Evolutionary conservation across 2,113 vertebrate genomes (phyloP).

Genomic region (Peromyscus polionotus): DNA sequence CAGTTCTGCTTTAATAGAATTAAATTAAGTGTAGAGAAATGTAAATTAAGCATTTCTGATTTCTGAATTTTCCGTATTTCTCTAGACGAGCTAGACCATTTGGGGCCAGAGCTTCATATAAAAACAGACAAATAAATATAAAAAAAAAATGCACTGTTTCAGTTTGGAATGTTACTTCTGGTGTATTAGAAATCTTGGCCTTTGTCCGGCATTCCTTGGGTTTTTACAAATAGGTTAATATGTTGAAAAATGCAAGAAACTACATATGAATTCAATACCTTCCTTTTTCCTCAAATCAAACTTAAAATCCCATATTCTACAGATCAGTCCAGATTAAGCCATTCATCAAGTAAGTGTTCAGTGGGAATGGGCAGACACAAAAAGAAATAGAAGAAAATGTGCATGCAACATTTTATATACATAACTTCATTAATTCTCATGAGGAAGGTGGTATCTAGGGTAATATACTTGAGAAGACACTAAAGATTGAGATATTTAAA

Average conservation of each 20-base stretch:
- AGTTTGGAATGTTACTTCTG: background rate
- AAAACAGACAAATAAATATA: background rate
- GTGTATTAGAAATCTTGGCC: background rate
- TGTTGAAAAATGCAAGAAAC: background rate
- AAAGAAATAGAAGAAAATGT: background rate
- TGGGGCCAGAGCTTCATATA: background rate
- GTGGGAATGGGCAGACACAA: background rate
- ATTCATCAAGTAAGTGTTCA: background rate
- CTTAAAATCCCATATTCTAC: background rate
- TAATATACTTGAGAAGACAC: background rate
- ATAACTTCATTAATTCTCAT: background rate
- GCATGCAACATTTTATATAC: background rate
- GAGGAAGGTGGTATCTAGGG: background rate
- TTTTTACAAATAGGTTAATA: background rate
- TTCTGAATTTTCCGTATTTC: background rate
- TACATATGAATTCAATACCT: background rate
- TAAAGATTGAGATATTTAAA: slow-evolving; percentile 9
- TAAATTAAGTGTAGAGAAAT: background rate
- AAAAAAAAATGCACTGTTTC: background rate
- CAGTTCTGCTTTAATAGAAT: background rate
- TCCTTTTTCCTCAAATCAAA: background rate
- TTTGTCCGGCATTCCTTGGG: background rate
- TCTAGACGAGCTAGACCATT: background rate
- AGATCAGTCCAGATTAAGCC: background rate
- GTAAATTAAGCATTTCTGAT: background rate